Evolutionary conservation across 2,113 vertebrate species (phyloP), one percentile per base, ranked within the genome.

Genomic region (Scytalopus superciliaris): DNA sequence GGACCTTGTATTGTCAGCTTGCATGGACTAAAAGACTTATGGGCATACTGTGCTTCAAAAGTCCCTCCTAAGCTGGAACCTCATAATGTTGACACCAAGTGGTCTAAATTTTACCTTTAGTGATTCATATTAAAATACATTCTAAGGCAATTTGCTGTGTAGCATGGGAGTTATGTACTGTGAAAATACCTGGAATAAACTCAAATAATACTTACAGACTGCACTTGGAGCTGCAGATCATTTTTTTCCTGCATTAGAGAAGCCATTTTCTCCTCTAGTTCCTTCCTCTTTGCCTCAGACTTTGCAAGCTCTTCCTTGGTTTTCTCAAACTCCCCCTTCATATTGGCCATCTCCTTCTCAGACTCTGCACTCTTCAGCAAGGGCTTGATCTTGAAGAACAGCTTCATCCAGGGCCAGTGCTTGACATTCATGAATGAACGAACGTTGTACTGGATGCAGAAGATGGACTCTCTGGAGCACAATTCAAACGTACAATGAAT

Each of bases 341-440:
- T 96, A 69, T 69, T 96, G 62, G 95, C 95, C 93, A 94, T 96
- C 0, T 94, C 93, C 12, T 96, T 99, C 87, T 99, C 99, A 3
- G 98, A 98, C 74, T 99, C 99, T 0, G 98, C 98, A 2, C 98
- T 98, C 97, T 98, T 98, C 37, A 99, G 97, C 35, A 99, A 96
- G 4, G 99, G 99, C 42, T 99, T 98, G 70, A 99, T 98, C 69
- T 98, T 98, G 90, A 98, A 98, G 57, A 96, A 98, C 6, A 98
- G 89, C 75, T 98, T 98, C 98, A 98, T 98, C 98, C 98, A 98
- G 2, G 98, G 98, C 98, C 98, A 98, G 82, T 98, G 98, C 55
- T 98, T 98, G 5, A 98, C 98, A 3, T 99, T 99, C 99, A 99
- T 99, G 98, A 99, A 99, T 1, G 99, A 44, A 1, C 98, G 97